These are phyloP conservation scores for Hydraecia micacea DNA, from an alignment of 2,888 invertebrate species.

Conservation along the genomic window DNA sequence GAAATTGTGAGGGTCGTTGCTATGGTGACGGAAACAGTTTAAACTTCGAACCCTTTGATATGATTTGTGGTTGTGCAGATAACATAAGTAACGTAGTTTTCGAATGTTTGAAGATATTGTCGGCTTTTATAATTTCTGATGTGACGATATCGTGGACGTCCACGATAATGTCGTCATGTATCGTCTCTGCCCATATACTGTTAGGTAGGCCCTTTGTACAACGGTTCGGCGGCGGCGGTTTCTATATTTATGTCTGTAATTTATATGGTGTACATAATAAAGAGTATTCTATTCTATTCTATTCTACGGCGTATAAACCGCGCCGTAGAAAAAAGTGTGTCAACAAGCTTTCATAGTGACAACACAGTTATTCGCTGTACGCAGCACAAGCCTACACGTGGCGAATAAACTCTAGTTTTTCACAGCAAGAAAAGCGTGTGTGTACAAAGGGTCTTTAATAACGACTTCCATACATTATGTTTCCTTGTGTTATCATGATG, in stretches of 20 bases:
- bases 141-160: neutral
- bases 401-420: neutral
- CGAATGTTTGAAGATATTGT: conserved; percentile 6
- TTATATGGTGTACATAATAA: too few species aligned
- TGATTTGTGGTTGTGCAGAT: conserved; percentile 14
- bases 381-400: too few species aligned
- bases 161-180: neutral
- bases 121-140: neutral
- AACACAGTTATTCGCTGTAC: neutral
- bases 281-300: too few species aligned
- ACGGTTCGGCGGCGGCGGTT: too few species aligned
- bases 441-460: neutral
- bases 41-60: conserved; percentile 34
- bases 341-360: neutral
- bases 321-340: neutral
- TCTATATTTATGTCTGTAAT: too few species aligned
- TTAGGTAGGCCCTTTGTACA: neutral
- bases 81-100: conserved; percentile 5
- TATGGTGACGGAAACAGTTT: conserved; percentile 35
- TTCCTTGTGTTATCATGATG: neutral
- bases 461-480: neutral
- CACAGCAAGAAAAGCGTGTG: neutral
- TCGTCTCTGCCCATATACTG: neutral
- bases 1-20: conserved; percentile 40
- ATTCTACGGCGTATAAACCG: too few species aligned